Conservation (phyloP, 2,113 vertebrate genomes). For the Grus americana region DNA sequence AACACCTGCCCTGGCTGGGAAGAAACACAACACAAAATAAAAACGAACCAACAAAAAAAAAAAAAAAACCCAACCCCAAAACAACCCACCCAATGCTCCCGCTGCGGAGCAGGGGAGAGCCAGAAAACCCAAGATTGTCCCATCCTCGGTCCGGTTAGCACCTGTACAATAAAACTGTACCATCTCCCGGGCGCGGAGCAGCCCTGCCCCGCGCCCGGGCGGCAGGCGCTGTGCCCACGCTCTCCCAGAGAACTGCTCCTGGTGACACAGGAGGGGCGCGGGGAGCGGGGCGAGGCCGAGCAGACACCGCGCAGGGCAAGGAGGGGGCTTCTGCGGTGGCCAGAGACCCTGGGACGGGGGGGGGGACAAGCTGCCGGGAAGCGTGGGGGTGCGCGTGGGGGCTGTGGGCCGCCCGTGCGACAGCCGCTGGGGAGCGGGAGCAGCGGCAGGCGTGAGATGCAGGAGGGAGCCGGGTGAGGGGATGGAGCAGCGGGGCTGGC, state of each 20-base stretch:
- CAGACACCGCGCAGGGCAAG: not conserved
- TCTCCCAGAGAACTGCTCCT: not conserved
- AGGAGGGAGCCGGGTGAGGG: not conserved
- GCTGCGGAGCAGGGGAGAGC: slow-evolving; percentile 35
- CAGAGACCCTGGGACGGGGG: not conserved
- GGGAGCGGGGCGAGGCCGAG: not conserved
- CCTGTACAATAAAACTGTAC: slow-evolving; percentile 99
- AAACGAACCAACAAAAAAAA: slow-evolving; percentile 17
- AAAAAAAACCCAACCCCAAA: not conserved
- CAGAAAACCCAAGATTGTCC: slow-evolving; percentile 71
- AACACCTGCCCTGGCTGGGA: slow-evolving; percentile 56
- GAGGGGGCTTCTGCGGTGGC: not conserved
- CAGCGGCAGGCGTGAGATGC: not conserved
- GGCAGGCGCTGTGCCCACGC: not conserved
- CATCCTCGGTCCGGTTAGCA: slow-evolving; percentile 86
- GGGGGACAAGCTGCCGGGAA: not conserved
- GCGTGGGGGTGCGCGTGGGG: not conserved
- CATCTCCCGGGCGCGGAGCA: slow-evolving; percentile 44
- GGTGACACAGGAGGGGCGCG: not conserved
- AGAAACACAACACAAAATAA: slow-evolving; percentile 79
- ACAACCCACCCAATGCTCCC: slow-evolving; percentile 43
- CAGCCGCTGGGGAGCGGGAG: not conserved
- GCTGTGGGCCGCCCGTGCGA: not conserved
- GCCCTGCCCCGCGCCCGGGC: not conserved
- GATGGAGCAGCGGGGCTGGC: not conserved